Conservation (phyloP, 2,797 vertebrate species). For the Artibeus lituratus region DNA sequence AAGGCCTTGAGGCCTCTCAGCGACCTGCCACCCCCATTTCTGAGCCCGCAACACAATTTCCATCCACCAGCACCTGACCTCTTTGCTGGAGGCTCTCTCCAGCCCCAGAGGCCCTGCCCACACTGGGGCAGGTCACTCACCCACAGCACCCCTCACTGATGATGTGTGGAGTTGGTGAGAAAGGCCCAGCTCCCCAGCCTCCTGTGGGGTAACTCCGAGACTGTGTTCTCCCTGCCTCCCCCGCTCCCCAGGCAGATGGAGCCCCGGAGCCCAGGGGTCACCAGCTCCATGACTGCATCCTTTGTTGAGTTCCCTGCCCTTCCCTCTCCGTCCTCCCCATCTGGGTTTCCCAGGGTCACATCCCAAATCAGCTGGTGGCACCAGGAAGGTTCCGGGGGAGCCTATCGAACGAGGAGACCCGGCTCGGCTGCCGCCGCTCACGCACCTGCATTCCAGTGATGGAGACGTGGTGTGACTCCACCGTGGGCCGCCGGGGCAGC, state of each 20-base stretch:
- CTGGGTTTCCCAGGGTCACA: neutral
- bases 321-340: neutral
- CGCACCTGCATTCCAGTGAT: slow-evolving; percentile 96
- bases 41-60: neutral
- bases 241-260: neutral
- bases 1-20: neutral
- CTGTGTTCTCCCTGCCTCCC: neutral
- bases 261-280: accelerated
- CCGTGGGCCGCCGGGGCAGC: slow-evolving; percentile 92
- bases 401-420: neutral
- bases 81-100: neutral
- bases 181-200: neutral
- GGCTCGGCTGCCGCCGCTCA: accelerated
- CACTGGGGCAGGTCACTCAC: neutral
- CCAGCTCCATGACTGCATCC: neutral
- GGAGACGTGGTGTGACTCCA: slow-evolving; percentile 96
- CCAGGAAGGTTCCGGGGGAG: neutral
- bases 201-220: neutral
- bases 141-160: neutral
- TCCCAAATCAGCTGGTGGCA: neutral
- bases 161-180: too few relatives aligned
- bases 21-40: neutral
- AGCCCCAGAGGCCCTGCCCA: neutral
- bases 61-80: neutral
- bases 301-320: neutral